Evolutionary conservation across 2,797 vertebrate genomes (phyloP), one percentile per base, ranked within the genome.

Genomic region (Pipistrellus nathusii): DNA sequence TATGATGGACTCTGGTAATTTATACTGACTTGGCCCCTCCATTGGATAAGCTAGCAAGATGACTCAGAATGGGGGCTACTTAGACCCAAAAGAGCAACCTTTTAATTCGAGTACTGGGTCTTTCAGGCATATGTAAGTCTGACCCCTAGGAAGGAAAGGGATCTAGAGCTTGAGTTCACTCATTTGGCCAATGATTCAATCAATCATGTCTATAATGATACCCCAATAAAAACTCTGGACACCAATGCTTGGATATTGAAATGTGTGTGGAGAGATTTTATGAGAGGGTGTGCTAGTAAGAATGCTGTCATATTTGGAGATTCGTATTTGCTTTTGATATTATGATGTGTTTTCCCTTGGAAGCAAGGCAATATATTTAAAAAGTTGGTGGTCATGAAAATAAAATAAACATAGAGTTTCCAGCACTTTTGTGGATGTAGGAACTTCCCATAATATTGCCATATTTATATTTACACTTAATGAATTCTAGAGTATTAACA

Each of bases 331-430:
- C 30, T 84, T 94, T 80, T 68, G 12, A 35, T 51, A 64, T 32
- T 84, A 66, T 41, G 20, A 69, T 13, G 0, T 35, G 10, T 94
- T 93, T 76, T 80, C 2, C 13, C 25, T 32, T 88, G 30, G 15
- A 73, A 82, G 15, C 4, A 88, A 85, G 76, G 41, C 30, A 75
- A 76, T 82, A 9, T 32, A 85, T 46, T 85, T 96, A 62, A 85
- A 21, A 72, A 71, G 4, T n/a, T 81, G 27, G 77, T 77, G 38
- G 44, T 41, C n/a, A 35, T 27, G 7, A 73, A 92, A 83, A 51
- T 77, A 90, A 86, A 92, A 90, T 53, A 87, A 91, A 66, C 21
- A 64, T 21, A 64, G 41, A 77, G 1, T 27, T 53, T 78, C 12
- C 32, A 83, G 82, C 10, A 73, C 15, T 73, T 81, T 25, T 66